These are phyloP conservation scores for Calonectris borealis DNA, from an alignment of 2,113 vertebrate species.

Conservation along the genomic window DNA sequence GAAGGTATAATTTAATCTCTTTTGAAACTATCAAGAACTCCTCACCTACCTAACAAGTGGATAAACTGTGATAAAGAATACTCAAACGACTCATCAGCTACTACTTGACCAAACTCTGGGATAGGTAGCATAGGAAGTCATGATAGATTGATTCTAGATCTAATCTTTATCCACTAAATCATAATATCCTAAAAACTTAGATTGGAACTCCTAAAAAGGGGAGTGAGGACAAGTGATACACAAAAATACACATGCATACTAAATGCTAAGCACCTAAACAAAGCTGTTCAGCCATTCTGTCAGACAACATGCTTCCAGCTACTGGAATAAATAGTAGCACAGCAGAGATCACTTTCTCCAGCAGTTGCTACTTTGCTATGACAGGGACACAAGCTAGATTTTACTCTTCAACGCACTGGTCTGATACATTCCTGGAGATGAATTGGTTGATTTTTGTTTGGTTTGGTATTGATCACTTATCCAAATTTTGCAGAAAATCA, in stretches of 20 bases:
- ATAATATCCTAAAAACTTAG: not conserved
- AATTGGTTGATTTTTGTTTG: not conserved
- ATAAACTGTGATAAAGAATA: not conserved
- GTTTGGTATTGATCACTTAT: not conserved
- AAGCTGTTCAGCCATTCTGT: not conserved
- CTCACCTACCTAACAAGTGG: not conserved
- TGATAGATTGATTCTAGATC: not conserved
- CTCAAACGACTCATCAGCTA: not conserved
- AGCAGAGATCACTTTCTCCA: not conserved
- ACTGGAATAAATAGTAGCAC: not conserved
- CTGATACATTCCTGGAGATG: not conserved
- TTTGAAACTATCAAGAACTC: not conserved
- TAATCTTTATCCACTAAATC: not conserved
- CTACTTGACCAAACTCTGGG: not conserved
- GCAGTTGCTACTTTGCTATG: not conserved
- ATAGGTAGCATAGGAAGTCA: not conserved
- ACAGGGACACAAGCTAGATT: not conserved
- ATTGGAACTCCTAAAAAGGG: not conserved
- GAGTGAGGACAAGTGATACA: not conserved
- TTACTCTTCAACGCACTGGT: not conserved
- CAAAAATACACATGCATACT: accelerated
- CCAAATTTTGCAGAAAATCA: not conserved
- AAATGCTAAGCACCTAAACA: not conserved
- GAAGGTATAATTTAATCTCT: not conserved
- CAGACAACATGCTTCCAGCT: not conserved